phyloP scores from a whole-genome alignment of 2,113 vertebrate species.

The Nothobranchius kuhntae region DNA sequence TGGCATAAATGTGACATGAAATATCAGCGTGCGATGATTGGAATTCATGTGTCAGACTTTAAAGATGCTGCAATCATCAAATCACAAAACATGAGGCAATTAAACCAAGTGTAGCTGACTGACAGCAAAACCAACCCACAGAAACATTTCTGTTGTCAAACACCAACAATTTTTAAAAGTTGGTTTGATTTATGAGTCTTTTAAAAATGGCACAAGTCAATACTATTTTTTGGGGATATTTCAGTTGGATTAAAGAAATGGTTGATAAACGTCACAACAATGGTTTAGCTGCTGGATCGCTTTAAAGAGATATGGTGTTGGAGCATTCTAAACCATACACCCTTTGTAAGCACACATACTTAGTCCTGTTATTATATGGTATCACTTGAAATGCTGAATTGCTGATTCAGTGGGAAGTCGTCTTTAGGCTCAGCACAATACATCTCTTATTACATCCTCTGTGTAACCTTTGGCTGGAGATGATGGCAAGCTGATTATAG shows the following conservation, averaged over 20 bases:
- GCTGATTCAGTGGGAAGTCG: slow-evolving; percentile 36
- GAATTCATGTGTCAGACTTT: background rate
- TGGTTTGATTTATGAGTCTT: background rate
- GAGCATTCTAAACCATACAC: slow-evolving; percentile 16
- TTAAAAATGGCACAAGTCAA: background rate
- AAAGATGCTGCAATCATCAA: slow-evolving; percentile 1
- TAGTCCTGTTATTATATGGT: slow-evolving; percentile 16
- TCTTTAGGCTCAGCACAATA: slow-evolving; percentile 36
- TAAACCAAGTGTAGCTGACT: background rate
- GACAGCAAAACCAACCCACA: no score
- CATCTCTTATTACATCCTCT: slow-evolving; percentile 29
- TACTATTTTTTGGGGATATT: background rate
- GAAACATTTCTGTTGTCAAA: background rate
- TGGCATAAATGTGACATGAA: slow-evolving; percentile 1
- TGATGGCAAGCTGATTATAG: slow-evolving; percentile 33
- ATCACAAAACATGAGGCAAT: background rate
- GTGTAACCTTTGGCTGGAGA: slow-evolving; percentile 47
- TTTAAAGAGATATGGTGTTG: slow-evolving; percentile 1
- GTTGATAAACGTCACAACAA: background rate
- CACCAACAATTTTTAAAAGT: background rate
- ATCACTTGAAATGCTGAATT: slow-evolving; percentile 11
- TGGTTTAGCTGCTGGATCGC: background rate
- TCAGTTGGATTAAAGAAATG: background rate
- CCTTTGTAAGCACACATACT: slow-evolving; percentile 1
- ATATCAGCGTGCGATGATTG: background rate